Evolutionary conservation across 2,113 vertebrate species (phyloP), one percentile per base, ranked within the genome.

Genomic region (Odontesthes bonariensis): DNA sequence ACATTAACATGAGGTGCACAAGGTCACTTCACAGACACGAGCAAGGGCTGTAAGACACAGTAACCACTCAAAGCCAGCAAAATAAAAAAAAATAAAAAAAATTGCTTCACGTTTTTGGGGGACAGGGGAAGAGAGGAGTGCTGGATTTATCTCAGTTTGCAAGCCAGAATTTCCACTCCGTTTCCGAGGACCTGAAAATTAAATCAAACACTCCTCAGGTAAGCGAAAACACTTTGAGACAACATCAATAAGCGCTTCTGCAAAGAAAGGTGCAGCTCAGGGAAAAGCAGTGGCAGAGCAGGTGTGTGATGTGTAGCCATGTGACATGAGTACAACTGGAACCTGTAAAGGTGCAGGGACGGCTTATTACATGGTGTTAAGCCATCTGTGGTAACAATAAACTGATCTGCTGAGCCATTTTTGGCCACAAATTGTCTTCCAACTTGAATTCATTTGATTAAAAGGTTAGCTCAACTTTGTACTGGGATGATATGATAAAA

Each of bases 171-270:
- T 91, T 82, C 91, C 90, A 51, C 87, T 89, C 81, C 87, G 62
- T 83, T 89, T 89, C 91, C 88, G 63, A 79, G 87, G 86, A 91
- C 91, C 91, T 92, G 86, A 67, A 90, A 92, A 86, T 91, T 92
- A 84, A 91, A 92, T 92, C 89, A 90, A 93, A 92, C 90, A 91
- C 90, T 92, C 90, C 91, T 91, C 86, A 89, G 84, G 85, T 67
- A 84, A 83, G 80, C 53, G 3, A 86, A 87, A 59, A 78, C 38
- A 84, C 74, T 71, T 23, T 67, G 68, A 31, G 38, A 46, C 44
- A 0, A 72, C n/a, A 58, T 67, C n/a, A 74, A 69, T 77, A 32
- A 59, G 20, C 73, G 85, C 74, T 79, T 74, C 49, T 69, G 52
- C 52, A 59, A 63, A 72, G 63, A 32, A 44, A 55, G 71, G 75